Percentiles rank a stretch among this genome's conserved stretches.
Evolutionary conservation across 2,888 invertebrate genomes (phyloP).

Genomic region (Odontomyia ornata): DNA sequence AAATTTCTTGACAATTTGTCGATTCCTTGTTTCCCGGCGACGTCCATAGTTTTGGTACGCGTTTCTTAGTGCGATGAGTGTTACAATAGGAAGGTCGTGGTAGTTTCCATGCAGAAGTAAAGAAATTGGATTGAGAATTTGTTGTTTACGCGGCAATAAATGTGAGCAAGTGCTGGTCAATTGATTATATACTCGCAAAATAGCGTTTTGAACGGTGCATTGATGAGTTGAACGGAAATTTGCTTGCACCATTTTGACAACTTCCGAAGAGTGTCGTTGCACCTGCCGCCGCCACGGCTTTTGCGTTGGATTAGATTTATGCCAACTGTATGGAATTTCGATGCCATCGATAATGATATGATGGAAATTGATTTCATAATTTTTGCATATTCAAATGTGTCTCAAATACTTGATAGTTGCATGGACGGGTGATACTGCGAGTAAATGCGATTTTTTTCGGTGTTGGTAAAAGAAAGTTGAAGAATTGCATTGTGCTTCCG

Average conservation of each 20-base stretch:
- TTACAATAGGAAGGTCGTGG: background rate
- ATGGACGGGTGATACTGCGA: background rate
- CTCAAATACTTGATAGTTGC: background rate
- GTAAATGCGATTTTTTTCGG: background rate
- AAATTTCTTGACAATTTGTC: background rate
- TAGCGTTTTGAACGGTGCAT: conserved; percentile 5
- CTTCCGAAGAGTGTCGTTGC: conserved; percentile 30
- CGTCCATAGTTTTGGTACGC: conserved; percentile 28
- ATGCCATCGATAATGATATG: background rate
- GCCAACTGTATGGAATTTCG: background rate
- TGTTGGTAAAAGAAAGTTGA: background rate
- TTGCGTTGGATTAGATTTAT: background rate
- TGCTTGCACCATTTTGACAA: conserved; percentile 38
- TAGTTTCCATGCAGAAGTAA: background rate
- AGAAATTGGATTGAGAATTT: background rate
- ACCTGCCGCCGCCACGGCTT: conserved; percentile 14
- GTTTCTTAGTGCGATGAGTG: background rate
- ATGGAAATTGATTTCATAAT: background rate
- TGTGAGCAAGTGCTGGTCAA: background rate
- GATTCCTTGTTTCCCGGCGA: conserved; percentile 34
- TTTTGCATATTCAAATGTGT: background rate
- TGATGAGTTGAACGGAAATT: background rate
- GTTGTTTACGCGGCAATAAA: background rate
- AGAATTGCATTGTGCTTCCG: conserved; percentile 2
- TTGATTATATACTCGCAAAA: background rate